Percentiles rank a stretch among this genome's conserved stretches.
Conservation (phyloP, 2,888 invertebrate genomes). For the Lapara coniferarum region DNA sequence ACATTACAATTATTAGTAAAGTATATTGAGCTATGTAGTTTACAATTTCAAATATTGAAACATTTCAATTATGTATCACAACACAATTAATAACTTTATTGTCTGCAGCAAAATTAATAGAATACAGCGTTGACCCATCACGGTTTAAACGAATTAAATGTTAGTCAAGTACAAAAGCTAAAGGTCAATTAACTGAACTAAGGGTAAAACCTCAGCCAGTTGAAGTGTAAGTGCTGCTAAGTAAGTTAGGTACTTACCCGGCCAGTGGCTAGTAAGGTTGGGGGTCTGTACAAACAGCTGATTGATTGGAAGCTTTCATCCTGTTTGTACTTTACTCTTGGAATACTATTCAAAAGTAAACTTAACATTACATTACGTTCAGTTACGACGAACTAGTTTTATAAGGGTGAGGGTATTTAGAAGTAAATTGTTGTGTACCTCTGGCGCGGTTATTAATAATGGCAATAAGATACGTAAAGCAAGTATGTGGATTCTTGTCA, state of each 20-base stretch:
- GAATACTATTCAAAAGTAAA: conserved; percentile 36
- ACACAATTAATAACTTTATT: conserved; percentile 7
- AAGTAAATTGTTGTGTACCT: no score
- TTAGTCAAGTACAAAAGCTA: conserved; percentile 22
- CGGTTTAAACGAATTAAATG: conserved; percentile 22
- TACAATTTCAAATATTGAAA: not conserved
- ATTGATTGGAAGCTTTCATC: conserved; percentile 53
- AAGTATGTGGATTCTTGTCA: no score
- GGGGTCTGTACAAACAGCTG: conserved; percentile 50
- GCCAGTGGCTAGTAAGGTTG: conserved; percentile 35
- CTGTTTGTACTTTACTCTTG: conserved; percentile 49
- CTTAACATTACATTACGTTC: conserved; percentile 6
- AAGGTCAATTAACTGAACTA: conserved; percentile 27
- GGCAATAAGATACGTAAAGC: no score
- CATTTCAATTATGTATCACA: not conserved
- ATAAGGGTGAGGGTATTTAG: no score
- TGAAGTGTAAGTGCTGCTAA: conserved; percentile 40
- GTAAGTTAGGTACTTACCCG: conserved; percentile 44
- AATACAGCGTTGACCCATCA: not conserved
- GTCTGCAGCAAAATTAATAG: conserved; percentile 1
- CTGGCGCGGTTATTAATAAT: no score
- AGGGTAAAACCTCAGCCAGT: conserved; percentile 28
- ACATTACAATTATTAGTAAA: no score
- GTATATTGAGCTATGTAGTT: not conserved
- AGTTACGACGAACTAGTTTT: not conserved